Conservation (phyloP, 2,888 invertebrate genomes). For the Yponomeuta plumbellus region DNA sequence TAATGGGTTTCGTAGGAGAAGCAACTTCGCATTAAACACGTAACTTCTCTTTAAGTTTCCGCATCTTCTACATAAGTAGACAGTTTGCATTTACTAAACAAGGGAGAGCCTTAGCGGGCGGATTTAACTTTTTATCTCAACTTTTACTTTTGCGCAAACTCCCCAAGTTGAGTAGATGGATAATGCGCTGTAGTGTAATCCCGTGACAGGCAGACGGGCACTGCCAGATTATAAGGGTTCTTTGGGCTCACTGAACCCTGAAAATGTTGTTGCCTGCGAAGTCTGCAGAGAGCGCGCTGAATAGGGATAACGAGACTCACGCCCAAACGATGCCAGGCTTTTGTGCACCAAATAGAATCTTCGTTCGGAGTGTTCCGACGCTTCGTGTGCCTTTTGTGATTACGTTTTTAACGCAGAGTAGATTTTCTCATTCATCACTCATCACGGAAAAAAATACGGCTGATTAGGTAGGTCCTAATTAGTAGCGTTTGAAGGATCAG, state of each 20-base stretch:
- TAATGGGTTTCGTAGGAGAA: neutral
- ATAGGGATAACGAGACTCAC: constrained; percentile 56
- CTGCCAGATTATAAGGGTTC: constrained; percentile 12
- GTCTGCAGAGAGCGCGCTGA: constrained; percentile 35
- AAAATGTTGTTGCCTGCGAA: constrained; percentile 24
- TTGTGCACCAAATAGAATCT: constrained; percentile 32
- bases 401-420: constrained; percentile 7
- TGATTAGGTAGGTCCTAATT: neutral
- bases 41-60: neutral
- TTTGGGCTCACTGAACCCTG: constrained; percentile 32
- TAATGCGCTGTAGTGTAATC: constrained; percentile 10
- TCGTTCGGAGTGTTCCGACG: constrained; percentile 33
- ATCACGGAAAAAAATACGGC: neutral
- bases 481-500: neutral
- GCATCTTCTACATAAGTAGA: too few species aligned
- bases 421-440: constrained; percentile 1
- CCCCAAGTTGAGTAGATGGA: neutral
- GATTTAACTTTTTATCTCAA: neutral
- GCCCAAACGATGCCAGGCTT: constrained; percentile 40
- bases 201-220: constrained; percentile 2
- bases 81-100: neutral
- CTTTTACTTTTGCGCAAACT: constrained; percentile 1
- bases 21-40: neutral
- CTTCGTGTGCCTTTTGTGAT: constrained; percentile 35
- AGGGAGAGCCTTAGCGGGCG: neutral